A percentile compares a stretch with the other conserved stretches of the same genome.
Evolutionary conservation across 1,140 invertebrate genomes (phyloP).

Genomic region (Hypothenemus hampei): DNA sequence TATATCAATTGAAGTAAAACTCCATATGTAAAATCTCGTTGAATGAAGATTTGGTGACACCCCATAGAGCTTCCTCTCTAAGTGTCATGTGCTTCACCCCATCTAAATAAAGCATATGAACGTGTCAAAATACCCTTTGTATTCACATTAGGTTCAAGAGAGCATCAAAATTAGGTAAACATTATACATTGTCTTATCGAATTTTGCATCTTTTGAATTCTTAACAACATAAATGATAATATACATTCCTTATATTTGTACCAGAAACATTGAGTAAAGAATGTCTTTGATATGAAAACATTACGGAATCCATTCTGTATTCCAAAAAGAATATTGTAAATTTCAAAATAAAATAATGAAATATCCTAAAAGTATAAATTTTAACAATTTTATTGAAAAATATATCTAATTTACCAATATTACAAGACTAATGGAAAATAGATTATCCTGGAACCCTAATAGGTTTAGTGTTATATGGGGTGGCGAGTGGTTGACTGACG

Average conservation of each 20-base stretch:
- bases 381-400: constrained; percentile 1
- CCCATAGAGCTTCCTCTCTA: constrained; percentile 20
- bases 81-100: constrained; percentile 30
- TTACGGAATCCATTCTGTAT: neutral
- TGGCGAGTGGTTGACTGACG: neutral
- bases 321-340: neutral
- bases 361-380: neutral
- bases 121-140: constrained; percentile 36
- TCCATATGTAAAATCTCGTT: constrained; percentile 5
- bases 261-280: too few species aligned
- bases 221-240: too few species aligned
- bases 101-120: constrained; percentile 31
- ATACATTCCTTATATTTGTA: too few species aligned
- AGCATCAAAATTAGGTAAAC: constrained; percentile 36
- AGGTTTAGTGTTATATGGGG: constrained; percentile 3
- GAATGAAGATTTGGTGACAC: neutral
- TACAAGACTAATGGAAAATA: constrained; percentile 5
- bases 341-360: neutral
- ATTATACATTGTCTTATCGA: constrained; percentile 12
- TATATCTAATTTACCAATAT: neutral
- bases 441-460: constrained; percentile 10
- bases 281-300: neutral
- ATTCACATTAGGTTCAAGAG: constrained; percentile 33
- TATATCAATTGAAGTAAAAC: neutral
- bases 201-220: constrained; percentile 3